Base-by-base conservation (phyloP, 2,113 vertebrate species). In the Lampris incognitus region DNA sequence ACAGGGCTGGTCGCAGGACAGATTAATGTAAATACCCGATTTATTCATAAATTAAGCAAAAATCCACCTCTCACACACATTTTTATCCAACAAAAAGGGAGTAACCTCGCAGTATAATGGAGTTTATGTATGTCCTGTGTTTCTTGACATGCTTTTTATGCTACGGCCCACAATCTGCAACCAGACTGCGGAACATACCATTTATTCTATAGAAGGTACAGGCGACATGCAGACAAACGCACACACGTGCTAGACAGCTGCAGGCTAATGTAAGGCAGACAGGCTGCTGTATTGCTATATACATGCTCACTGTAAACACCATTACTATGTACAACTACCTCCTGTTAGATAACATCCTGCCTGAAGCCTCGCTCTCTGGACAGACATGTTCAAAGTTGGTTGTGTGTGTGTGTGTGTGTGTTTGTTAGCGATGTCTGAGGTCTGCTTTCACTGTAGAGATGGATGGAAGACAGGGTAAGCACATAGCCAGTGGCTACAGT, bases 401-500 rank as follows among this genome's bases (percentile, higher is more conserved):
- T 84, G 56, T 76, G 74, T 46, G n/a, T 78, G 83, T 46, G n/a
- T 78, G 83, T 36, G 44, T 60, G 36, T 49, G 76, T 70, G 77
- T 77, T 76, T 89, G 76, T 85, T 79, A 75, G 80, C 66, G 2
- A 59, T 72, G 78, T 82, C 72, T 86, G 78, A 76, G 79, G 89
- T 85, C 85, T 65, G 83, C 79, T 61, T 85, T 69, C 78, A 64
- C 80, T 49, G 71, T 77, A 70, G 84, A 76, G 72, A 69, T 72
- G 74, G 72, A 79, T 59, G 68, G 82, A 84, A 76, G 79, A 85
- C 79, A 67, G 85, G 68, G 63, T 84, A 73, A 84, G 82, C 83
- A 84, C 74, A 87, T 68, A 88, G 89, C 90, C 89, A 9, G 70
- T 54, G 87, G 90, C 87, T 60, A 80, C 66, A 62, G 72, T 11